A percentile compares a stretch with the other conserved stretches of the same genome.
Conservation (phyloP, 35 echinoderm and acorn worm species). For the Patiria miniata region DNA sequence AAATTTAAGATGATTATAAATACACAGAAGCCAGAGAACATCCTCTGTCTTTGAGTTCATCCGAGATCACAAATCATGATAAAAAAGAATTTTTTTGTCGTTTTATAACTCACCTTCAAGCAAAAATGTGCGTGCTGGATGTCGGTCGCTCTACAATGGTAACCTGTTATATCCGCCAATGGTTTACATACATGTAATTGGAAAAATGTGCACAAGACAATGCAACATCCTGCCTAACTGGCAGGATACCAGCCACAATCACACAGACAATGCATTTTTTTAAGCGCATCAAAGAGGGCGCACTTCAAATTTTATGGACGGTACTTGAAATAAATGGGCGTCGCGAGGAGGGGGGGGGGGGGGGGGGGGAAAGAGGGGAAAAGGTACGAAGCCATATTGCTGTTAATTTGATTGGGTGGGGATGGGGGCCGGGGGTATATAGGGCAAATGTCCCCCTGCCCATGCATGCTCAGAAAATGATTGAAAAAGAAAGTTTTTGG, state of each 20-base stretch:
- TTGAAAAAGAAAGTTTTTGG: too few relatives aligned
- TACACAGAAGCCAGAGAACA: too few relatives aligned
- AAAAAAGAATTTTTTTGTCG: not conserved
- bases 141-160: not conserved
- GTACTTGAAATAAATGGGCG: too few relatives aligned
- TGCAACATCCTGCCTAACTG: not conserved
- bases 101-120: conserved; percentile 15
- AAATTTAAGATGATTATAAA: too few relatives aligned
- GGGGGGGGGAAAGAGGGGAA: too few relatives aligned
- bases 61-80: not conserved
- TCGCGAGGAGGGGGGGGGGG: too few relatives aligned
- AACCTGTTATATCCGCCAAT: not conserved
- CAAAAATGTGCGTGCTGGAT: not conserved
- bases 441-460: too few relatives aligned
- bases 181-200: not conserved
- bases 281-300: not conserved
- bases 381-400: too few relatives aligned
- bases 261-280: not conserved
- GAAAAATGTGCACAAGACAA: not conserved
- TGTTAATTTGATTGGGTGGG: too few relatives aligned
- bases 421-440: too few relatives aligned
- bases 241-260: not conserved
- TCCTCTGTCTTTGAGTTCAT: not conserved
- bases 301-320: not conserved
- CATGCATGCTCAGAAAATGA: too few relatives aligned